A percentile compares a stretch with the other conserved stretches of the same genome.
Conservation (phyloP, 2,113 vertebrate genomes). For the Microcebus lehilahytsara region DNA sequence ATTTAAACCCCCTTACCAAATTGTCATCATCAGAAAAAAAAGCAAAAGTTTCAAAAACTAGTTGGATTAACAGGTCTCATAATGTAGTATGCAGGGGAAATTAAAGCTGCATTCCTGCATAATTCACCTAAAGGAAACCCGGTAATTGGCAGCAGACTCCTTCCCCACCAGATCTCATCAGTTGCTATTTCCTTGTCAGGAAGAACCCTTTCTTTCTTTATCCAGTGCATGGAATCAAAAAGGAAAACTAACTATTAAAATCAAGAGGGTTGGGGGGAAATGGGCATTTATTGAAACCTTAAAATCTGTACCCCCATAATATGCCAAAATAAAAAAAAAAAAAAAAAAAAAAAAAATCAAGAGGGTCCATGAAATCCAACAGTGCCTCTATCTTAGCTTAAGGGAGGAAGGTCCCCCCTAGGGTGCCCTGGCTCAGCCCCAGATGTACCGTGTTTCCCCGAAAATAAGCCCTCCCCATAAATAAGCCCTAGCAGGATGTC, state of each 20-base stretch:
- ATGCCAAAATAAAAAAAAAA: too few relatives aligned
- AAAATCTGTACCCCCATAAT: too few relatives aligned
- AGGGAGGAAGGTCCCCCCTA: neutral
- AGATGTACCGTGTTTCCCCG: too few relatives aligned
- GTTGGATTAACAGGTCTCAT: neutral
- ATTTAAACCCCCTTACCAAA: slow-evolving; percentile 27
- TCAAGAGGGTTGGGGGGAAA: too few relatives aligned
- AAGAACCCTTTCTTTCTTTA: neutral
- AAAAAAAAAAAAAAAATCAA: too few relatives aligned
- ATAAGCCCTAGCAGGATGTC: too few relatives aligned
- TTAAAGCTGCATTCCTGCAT: neutral
- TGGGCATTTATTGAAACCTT: too few relatives aligned
- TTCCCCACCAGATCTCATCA: neutral
- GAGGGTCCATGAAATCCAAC: neutral
- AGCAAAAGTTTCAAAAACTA: neutral
- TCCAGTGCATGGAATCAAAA: neutral
- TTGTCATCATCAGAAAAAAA: slow-evolving; percentile 7
- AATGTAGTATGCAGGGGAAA: neutral
- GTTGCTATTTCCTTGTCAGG: too few relatives aligned
- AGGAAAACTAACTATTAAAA: neutral
- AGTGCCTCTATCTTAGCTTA: neutral
- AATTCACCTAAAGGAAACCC: neutral
- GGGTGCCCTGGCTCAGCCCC: neutral
- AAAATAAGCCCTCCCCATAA: too few relatives aligned
- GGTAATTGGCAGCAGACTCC: neutral